Base-by-base conservation (phyloP, 1,140 invertebrate species). In the Gerris buenoi region DNA sequence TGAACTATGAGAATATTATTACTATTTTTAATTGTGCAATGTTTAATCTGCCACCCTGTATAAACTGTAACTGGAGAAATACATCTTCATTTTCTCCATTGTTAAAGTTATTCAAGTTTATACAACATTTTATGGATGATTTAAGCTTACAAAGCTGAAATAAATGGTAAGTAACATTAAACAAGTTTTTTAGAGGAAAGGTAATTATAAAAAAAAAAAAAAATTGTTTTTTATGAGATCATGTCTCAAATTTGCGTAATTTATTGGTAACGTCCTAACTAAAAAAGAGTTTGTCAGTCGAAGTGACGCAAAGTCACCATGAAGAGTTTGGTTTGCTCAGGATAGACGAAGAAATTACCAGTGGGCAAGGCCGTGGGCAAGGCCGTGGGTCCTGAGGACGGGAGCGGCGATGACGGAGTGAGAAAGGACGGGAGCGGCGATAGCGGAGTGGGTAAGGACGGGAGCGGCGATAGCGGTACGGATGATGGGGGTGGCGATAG, bases 321-420 rank as follows among this genome's bases (percentile, higher is more conserved):
- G 33, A 46, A 18, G 5, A 46, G 33, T 46, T 46, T 46, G 33
- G 33, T 46, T 46, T 18, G 33, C 18, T 46, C 5, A 5, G 33
- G 33, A 46, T 10, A 5, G 33, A 46, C 18, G 18, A 46, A 46
- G 5, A 46, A 46, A 46, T 46, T 46, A 46, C 33, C 33, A 33
- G 64, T 71, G 59, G 63, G 70, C 80, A 79, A 63, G 62, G 5
- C 26, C 25, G 18, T 46, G 33, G 18, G 33, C 33, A 46, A 10
- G 18, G 33, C 33, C 33, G 33, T 46, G 13, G n/a, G 56, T 15
- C 5, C 80, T 81, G 65, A 81, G 80, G 29, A 82, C 81, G 67
- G 67, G 83, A 69, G 82, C 80, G 23, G 80, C 79, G 63, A 78
- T 75, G 70, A 83, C 82, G 10, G 79, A 78, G n/a, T 81, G 79